Base-by-base conservation (phyloP, 2,888 invertebrate species). In the Phaedon cochleariae region DNA sequence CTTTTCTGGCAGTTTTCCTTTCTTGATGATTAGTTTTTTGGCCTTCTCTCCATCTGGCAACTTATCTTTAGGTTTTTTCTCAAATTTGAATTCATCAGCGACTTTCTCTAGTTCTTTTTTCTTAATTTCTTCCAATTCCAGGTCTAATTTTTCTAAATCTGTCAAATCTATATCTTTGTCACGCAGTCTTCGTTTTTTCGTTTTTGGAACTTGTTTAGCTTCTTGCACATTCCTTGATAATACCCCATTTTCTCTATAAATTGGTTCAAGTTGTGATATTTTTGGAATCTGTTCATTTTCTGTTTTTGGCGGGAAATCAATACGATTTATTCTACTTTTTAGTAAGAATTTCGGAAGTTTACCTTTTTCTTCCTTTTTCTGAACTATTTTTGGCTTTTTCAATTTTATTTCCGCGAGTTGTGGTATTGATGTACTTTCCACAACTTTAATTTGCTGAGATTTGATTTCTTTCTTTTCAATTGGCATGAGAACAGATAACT, bases 271-370 rank as follows among this genome's bases (percentile, higher is more conserved):
- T 67, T 83, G 70, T 29, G 82, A 80, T 37, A 84, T 79, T 22
- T 76, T 67, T 3, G 84, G 80, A 55, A 75, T 69, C 57, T 79
- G 75, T 71, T 83, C 81, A 46, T 73, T 45, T 76, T 83, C 82
- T 21, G 67, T 70, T 52, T 67, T 20, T 18, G 84, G 82, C 37
- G 85, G 84, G 69, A 85, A 85, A 57, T 85, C 84, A 1, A 85
- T 80, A 73, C 86, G 86, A 46, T 84, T 86, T n/a, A 93, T 90
- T 71, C 90, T 86, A 79, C 92, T 92, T 76, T 90, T 91, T 0
- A 93, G 82, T 76, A 90, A 86, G 58, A 91, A 85, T 80, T 90
- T 91, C 0, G 90, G 92, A 61, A 92, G 81, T 70, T 75, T 77
- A 0, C 69, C 76, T 86, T 65, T 65, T 59, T 76, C 67, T 70